phyloP scores from a whole-genome alignment of 2,113 vertebrate species.

The Cyrtonyx montezumae region DNA sequence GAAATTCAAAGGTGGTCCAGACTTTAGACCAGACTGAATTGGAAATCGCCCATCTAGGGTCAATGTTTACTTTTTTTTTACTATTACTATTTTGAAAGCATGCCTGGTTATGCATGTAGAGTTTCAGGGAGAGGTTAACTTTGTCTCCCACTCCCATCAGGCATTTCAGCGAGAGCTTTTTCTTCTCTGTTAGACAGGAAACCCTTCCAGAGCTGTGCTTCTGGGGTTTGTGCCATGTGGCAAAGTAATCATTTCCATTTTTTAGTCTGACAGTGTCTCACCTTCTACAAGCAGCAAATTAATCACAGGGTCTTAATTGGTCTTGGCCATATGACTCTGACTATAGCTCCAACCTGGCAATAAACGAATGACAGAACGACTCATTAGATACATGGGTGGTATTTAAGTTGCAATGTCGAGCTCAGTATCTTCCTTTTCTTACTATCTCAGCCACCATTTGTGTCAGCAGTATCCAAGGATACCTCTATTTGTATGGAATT shows the following conservation, averaged over 20 bases:
- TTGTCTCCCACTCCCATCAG: background rate
- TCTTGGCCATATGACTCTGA: conserved; percentile 32
- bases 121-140: background rate
- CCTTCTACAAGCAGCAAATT: conserved; percentile 52
- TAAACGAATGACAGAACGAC: conserved; percentile 48
- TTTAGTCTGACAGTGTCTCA: conserved; percentile 38
- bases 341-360: conserved; percentile 24
- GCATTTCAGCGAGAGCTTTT: background rate
- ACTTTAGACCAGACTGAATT: background rate
- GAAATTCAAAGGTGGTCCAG: background rate
- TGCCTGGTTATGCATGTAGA: accelerated
- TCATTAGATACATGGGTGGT: conserved; percentile 38
- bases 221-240: background rate
- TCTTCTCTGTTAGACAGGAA: background rate
- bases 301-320: conserved; percentile 58
- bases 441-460: conserved; percentile 1
- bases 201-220: background rate
- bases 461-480: conserved; percentile 59
- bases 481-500: conserved; percentile 48
- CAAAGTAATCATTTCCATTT: background rate
- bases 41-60: background rate
- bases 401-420: conserved; percentile 43
- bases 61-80: background rate
- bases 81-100: background rate
- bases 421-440: background rate